Evolutionary conservation across 2,888 invertebrate genomes (phyloP), one percentile per base, ranked within the genome.

Genomic region (Zygogramma bicolorata): DNA sequence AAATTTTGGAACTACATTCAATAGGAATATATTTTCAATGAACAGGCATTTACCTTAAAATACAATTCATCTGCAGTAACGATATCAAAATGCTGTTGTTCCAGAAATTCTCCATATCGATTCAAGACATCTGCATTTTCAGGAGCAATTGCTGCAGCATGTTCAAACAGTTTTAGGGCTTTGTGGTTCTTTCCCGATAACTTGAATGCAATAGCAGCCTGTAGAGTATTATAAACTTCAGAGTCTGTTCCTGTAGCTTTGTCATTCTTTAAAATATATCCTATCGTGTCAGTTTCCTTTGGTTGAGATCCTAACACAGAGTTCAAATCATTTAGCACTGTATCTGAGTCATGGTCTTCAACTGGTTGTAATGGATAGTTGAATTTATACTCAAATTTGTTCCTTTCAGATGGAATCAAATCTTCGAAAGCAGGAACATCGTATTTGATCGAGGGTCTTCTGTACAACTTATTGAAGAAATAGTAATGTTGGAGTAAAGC

Each of bases 41-140:
- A 10, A 27, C 18, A 22, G 3, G 10, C 8, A 66, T 69, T 72
- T 83, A 89, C 96, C 86, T 94, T 92, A 75, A 93, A 93, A 85
- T 98, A 99, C 81, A 95, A 90, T 84, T 95, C 95, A 88, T 99
- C 97, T 0, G 99, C 99, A 83, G 91, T 91, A 3, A 98, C 91
- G 15, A 98, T 89, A 86, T 98, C 95, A 34, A 94, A 91, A 77
- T 94, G 91, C 18, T 93, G 93, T 76, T 94, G 92, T 87, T 98
- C 98, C 70, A 98, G 86, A 85, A 97, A 97, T 86, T 97, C 97
- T 10, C 98, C 98, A 85, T 95, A 98, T 82, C 95, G 93, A 76
- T 95, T 95, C 7, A 99, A 88, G 60, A 98, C 93, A 82, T 98
- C 97, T 0, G 97, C 95, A 88, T 98, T 95, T 80, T 93, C 92